phyloP scores from a whole-genome alignment of 1,140 invertebrate species.

The Microplitis mediator region DNA sequence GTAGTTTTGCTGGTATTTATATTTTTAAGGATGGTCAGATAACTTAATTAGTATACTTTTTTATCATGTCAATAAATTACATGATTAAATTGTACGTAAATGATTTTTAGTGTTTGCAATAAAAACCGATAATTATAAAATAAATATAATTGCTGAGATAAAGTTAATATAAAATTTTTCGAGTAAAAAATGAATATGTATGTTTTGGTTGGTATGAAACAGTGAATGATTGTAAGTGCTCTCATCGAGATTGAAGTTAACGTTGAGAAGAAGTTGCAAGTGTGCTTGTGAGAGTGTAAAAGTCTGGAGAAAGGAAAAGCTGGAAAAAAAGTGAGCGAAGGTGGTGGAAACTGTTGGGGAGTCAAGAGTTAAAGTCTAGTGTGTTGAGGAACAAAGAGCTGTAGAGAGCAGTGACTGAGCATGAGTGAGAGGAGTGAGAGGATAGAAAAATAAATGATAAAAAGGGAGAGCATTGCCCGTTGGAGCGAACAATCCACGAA shows the following conservation, averaged over 20 bases:
- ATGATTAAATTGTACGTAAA: too few relatives aligned
- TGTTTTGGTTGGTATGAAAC: conserved; percentile 1
- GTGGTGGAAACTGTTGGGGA: neutral
- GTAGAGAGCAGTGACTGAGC: neutral
- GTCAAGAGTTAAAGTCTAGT: conserved; percentile 2
- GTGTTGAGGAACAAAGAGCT: conserved; percentile 8
- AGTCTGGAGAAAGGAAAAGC: conserved; percentile 10
- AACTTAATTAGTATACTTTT: conserved; percentile 2
- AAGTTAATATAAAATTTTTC: neutral
- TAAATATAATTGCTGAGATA: neutral
- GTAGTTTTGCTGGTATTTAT: neutral
- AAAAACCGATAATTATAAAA: neutral
- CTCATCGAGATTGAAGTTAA: conserved; percentile 9
- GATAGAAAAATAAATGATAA: too few relatives aligned
- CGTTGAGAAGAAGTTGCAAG: conserved; percentile 1
- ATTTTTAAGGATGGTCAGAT: neutral
- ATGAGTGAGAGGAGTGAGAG: neutral
- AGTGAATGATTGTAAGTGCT: conserved; percentile 6
- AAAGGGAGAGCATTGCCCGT: conserved; percentile 6
- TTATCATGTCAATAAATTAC: neutral
- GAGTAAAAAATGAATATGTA: neutral
- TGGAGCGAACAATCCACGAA: neutral
- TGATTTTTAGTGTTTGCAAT: too few relatives aligned
- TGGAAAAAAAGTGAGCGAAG: conserved; percentile 3
- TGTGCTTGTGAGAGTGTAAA: neutral